Conservation (phyloP, 2,797 vertebrate genomes). For the Pithecia hirsuta region DNA sequence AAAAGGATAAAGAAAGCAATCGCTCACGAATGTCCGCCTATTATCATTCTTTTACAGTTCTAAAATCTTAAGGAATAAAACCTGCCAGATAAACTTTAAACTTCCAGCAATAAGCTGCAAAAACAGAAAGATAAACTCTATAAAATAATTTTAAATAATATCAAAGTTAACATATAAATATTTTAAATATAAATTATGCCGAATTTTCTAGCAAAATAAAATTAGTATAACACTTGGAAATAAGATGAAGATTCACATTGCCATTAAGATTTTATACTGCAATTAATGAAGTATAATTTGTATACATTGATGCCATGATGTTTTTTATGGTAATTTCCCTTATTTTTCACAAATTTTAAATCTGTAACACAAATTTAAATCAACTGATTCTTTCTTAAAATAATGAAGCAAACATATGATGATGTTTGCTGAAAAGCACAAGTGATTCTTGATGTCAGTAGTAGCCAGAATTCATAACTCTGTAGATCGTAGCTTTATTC, state of each 20-base stretch:
- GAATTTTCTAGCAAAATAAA: constrained; percentile 37
- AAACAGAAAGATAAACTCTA: not conserved
- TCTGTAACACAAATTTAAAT: not conserved
- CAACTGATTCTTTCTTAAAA: not conserved
- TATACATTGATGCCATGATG: not conserved
- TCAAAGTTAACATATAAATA: not conserved
- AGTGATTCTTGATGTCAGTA: not conserved
- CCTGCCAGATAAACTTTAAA: not conserved
- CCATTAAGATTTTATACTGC: not conserved
- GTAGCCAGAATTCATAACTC: not conserved
- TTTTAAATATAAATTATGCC: constrained; percentile 39
- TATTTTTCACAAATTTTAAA: not conserved
- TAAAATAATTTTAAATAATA: constrained; percentile 17
- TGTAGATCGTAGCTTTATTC: not conserved
- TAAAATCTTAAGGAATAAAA: not conserved
- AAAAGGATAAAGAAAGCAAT: not conserved
- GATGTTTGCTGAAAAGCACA: not conserved
- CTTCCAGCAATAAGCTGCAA: constrained; percentile 26
- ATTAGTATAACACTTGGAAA: not conserved
- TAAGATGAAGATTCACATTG: constrained; percentile 15
- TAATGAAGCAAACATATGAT: not conserved
- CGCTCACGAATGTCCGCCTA: not conserved
- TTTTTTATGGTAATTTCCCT: constrained; percentile 6
- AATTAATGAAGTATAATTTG: not conserved
- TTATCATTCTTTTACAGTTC: not conserved